Evolutionary conservation across 2,797 vertebrate genomes (phyloP).

Genomic region (Myripristis murdjan): DNA sequence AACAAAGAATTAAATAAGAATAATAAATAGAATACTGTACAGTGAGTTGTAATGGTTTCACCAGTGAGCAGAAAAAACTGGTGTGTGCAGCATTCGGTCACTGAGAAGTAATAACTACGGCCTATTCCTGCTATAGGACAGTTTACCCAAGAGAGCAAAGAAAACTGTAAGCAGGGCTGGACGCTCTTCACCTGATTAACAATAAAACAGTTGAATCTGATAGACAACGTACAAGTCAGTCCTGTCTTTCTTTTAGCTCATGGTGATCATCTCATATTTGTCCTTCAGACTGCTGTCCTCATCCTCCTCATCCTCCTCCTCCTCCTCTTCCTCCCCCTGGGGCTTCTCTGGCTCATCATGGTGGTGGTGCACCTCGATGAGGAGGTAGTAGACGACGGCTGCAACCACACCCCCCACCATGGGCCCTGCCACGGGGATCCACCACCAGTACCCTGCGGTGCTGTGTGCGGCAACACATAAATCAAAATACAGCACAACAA

Average conservation of each 20-base stretch:
- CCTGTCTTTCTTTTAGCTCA: constrained; percentile 77
- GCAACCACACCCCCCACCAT: constrained; percentile 91
- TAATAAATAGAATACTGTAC: too few relatives aligned
- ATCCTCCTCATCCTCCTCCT: constrained; percentile 80
- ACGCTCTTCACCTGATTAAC: constrained; percentile 42
- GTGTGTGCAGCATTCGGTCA: constrained; percentile 36
- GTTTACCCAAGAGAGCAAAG: constrained; percentile 17
- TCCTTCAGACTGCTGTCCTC: constrained; percentile 86
- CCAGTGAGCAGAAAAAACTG: background rate
- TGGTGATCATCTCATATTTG: constrained; percentile 93
- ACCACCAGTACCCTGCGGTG: constrained; percentile 95
- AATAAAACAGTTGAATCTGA: constrained; percentile 21
- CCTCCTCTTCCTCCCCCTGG: constrained; percentile 73
- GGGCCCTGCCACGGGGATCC: constrained; percentile 94
- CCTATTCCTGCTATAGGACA: constrained; percentile 31
- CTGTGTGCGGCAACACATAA: constrained; percentile 72
- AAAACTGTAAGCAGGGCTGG: constrained; percentile 23
- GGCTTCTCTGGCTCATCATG: constrained; percentile 58
- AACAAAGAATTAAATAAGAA: too few relatives aligned
- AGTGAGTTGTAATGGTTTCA: constrained; percentile 11
- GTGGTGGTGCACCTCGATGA: constrained; percentile 93
- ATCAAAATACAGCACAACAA: background rate
- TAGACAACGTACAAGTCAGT: constrained; percentile 11
- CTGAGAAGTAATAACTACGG: constrained; percentile 34
- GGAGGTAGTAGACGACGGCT: constrained; percentile 88